phyloP scores from a whole-genome alignment of 1,140 invertebrate species.

The Calliopsis andreniformis region DNA sequence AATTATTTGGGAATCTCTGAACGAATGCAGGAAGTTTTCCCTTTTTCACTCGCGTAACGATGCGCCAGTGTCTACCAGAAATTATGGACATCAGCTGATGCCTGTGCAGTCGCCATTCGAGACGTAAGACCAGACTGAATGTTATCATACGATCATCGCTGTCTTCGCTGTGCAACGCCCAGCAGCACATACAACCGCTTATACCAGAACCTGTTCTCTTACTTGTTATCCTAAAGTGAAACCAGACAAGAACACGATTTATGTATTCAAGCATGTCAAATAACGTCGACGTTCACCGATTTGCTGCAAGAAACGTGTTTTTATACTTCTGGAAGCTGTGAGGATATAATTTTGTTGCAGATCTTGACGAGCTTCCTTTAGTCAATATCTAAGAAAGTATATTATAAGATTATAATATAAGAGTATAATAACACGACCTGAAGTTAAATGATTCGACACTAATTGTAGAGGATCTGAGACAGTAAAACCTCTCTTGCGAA shows the following conservation, averaged over 20 bases:
- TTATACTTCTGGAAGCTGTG: too few relatives aligned
- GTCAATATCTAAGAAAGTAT: too few relatives aligned
- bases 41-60: neutral
- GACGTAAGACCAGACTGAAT: slow-evolving; percentile 12
- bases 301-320: slow-evolving; percentile 24
- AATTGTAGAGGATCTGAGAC: too few relatives aligned
- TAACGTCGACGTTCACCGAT: slow-evolving; percentile 11
- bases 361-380: too few relatives aligned
- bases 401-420: too few relatives aligned
- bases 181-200: slow-evolving; percentile 22
- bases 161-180: slow-evolving; percentile 42
- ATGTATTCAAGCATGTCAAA: slow-evolving; percentile 28
- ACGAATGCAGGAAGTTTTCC: neutral
- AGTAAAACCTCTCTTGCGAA: too few relatives aligned
- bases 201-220: slow-evolving; percentile 44
- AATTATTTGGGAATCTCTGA: neutral
- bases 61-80: slow-evolving; percentile 11
- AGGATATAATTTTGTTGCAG: too few relatives aligned
- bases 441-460: too few relatives aligned
- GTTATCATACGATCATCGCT: slow-evolving; percentile 45
- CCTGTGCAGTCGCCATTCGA: slow-evolving; percentile 2
- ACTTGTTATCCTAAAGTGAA: slow-evolving; percentile 34
- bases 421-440: too few relatives aligned
- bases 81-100: slow-evolving; percentile 1
- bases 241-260: slow-evolving; percentile 32